A percentile compares a stretch with the other conserved stretches of the same genome.
Conservation (phyloP, 2,888 invertebrate genomes). For the Drosophila eohydei region DNA sequence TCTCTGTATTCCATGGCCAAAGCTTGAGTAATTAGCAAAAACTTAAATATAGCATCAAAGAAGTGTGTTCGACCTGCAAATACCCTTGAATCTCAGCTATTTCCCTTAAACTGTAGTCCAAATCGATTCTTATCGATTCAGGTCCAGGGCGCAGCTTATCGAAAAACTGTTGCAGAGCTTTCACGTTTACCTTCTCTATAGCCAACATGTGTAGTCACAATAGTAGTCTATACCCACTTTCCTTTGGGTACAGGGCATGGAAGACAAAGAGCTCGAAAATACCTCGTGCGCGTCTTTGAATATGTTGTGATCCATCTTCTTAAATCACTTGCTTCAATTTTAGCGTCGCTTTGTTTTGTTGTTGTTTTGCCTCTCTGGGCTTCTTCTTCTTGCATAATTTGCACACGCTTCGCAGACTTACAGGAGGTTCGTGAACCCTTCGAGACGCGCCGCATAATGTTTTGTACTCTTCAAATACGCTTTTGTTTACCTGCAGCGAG, state of each 20-base stretch:
- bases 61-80: not conserved
- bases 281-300: conserved; percentile 11
- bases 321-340: conserved; percentile 54
- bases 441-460: conserved; percentile 15
- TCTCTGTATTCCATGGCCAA: conserved; percentile 32
- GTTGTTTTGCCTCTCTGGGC: conserved; percentile 2
- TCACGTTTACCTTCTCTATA: not conserved
- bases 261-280: conserved; percentile 1
- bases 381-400: conserved; percentile 67
- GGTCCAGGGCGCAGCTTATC: not conserved
- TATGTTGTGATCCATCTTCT: conserved; percentile 39
- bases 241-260: not conserved
- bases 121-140: not conserved
- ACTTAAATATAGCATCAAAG: not conserved
- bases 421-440: conserved; percentile 57
- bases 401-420: conserved; percentile 70
- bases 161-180: not conserved
- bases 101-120: not conserved
- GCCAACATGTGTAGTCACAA: not conserved
- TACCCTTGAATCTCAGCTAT: not conserved
- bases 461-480: conserved; percentile 20
- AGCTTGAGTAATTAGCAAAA: conserved; percentile 50
- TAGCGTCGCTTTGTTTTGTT: conserved; percentile 31
- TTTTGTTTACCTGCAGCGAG: conserved; percentile 41
- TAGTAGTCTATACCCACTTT: not conserved